A percentile compares a stretch with the other conserved stretches of the same genome.
phyloP scores from a whole-genome alignment of 2,888 invertebrate species.

The Tinea pellionella region DNA sequence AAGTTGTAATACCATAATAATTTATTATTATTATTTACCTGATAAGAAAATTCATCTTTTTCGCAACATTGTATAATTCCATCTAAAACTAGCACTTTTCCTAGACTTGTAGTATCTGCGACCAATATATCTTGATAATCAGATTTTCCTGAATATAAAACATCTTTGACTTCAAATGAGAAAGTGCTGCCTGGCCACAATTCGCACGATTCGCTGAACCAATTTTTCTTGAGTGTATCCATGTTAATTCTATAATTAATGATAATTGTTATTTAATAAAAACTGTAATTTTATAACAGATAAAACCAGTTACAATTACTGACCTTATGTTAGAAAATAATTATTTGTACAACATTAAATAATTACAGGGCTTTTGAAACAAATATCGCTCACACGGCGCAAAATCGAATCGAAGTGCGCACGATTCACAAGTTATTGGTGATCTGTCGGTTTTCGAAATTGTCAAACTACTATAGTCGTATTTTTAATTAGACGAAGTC shows the following conservation, averaged over 20 bases:
- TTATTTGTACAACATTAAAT: too few species aligned
- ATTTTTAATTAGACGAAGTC: too few species aligned
- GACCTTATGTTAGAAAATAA: neutral
- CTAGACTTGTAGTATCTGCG: slow-evolving; percentile 83
- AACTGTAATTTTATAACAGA: neutral
- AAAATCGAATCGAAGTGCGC: neutral
- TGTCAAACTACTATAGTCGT: neutral
- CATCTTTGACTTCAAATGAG: slow-evolving; percentile 84
- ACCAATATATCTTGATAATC: slow-evolving; percentile 88
- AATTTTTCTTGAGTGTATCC: slow-evolving; percentile 81
- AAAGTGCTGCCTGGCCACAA: slow-evolving; percentile 93
- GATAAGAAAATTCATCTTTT: slow-evolving; percentile 96
- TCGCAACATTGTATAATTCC: slow-evolving; percentile 98
- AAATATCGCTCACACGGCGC: neutral
- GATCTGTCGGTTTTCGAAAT: neutral
- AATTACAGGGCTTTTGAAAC: too few species aligned
- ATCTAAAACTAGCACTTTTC: slow-evolving; percentile 89
- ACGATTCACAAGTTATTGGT: neutral
- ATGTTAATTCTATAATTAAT: slow-evolving; percentile 40
- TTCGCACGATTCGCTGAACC: slow-evolving; percentile 93
- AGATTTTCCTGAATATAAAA: slow-evolving; percentile 83
- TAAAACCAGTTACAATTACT: neutral
- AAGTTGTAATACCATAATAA: too few species aligned
- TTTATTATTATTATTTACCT: slow-evolving; percentile 44
- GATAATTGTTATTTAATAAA: neutral